phyloP scores from a whole-genome alignment of 1,140 invertebrate species.

The Hydropsyche tenuis region DNA sequence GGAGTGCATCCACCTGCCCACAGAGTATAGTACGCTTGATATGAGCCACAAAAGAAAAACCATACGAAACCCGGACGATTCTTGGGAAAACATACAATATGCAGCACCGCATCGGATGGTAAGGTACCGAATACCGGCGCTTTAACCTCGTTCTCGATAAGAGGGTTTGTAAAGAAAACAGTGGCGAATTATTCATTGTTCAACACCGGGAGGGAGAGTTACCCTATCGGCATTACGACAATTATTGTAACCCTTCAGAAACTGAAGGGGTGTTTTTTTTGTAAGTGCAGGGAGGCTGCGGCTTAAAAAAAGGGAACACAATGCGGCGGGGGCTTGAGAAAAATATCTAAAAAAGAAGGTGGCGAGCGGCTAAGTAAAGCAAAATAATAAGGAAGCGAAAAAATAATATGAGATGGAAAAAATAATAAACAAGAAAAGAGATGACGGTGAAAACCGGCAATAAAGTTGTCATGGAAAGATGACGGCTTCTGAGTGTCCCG shows the following conservation, averaged over 20 bases:
- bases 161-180: slow-evolving; percentile 15
- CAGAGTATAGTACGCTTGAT: not conserved
- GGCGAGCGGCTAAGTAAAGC: not conserved
- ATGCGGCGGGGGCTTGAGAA: not conserved
- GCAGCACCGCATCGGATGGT: no score
- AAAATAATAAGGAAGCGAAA: not conserved
- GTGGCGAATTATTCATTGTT: slow-evolving; percentile 41
- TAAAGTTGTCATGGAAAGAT: slow-evolving; percentile 49
- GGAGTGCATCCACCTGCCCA: slow-evolving; percentile 27
- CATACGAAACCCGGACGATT: not conserved
- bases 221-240: slow-evolving; percentile 2
- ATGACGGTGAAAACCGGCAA: slow-evolving; percentile 47
- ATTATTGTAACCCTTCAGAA: slow-evolving; percentile 19
- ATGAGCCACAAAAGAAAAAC: slow-evolving; percentile 15
- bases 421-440: not conserved
- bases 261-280: slow-evolving; percentile 3
- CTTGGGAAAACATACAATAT: slow-evolving; percentile 7
- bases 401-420: not conserved
- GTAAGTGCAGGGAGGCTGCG: slow-evolving; percentile 19
- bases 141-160: not conserved
- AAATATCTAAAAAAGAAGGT: not conserved
- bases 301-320: slow-evolving; percentile 8
- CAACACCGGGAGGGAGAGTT: slow-evolving; percentile 5
- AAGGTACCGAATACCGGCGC: not conserved
- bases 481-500: slow-evolving; percentile 37